phyloP scores from a whole-genome alignment of 2,888 invertebrate genomes.

The Ectemnius cavifrons region DNA sequence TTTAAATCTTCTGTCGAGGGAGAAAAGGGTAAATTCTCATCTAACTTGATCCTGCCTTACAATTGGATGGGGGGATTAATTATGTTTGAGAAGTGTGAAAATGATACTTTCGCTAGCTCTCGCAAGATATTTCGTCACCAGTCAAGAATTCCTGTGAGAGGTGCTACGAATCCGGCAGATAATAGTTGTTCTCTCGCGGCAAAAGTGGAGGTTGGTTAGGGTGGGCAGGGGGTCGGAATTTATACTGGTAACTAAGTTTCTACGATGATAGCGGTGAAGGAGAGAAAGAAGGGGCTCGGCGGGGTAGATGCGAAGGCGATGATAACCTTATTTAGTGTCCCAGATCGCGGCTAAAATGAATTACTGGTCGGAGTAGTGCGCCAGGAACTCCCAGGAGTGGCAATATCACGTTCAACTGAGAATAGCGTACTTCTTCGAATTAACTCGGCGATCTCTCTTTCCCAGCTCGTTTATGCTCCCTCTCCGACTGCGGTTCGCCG shows the following conservation, averaged over 20 bases:
- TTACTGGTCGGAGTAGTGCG: slow-evolving; percentile 58
- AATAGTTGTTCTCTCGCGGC: not conserved
- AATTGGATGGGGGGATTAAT: no score
- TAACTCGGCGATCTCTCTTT: slow-evolving; percentile 34
- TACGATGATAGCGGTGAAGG: not conserved
- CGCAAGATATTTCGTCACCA: not conserved
- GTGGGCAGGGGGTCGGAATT: slow-evolving; percentile 22
- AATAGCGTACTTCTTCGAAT: slow-evolving; percentile 61
- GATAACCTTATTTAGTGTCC: slow-evolving; percentile 67
- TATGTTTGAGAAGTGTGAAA: no score
- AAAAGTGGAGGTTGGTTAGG: no score
- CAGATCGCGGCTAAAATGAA: slow-evolving; percentile 68
- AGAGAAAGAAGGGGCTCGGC: slow-evolving; percentile 19
- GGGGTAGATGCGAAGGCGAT: slow-evolving; percentile 41
- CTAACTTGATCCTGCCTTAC: no score
- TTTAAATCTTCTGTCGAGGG: slow-evolving; percentile 17
- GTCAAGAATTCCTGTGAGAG: not conserved
- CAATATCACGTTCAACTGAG: slow-evolving; percentile 62
- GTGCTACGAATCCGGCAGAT: not conserved
- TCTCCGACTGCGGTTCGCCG: not conserved
- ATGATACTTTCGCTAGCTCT: not conserved
- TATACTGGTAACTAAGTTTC: slow-evolving; percentile 8
- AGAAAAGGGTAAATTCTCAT: no score
- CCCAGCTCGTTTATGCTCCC: not conserved
- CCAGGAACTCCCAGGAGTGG: slow-evolving; percentile 50